phyloP scores from a whole-genome alignment of 2,888 invertebrate genomes.

The Germaria angustata region DNA sequence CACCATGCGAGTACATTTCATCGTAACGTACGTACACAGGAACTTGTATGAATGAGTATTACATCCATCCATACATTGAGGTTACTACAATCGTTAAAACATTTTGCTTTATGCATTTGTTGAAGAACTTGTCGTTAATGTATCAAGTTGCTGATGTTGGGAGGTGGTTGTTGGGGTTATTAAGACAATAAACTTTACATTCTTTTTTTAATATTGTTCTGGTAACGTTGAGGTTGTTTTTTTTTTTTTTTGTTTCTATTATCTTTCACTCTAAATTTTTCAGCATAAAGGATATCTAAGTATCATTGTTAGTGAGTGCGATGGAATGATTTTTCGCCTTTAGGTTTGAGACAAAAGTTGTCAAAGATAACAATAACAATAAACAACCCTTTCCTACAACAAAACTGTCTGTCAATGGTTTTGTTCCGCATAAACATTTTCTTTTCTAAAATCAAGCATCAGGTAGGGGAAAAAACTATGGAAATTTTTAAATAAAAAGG shows the following conservation, averaged over 20 bases:
- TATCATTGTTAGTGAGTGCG: not conserved
- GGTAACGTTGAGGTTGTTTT: not conserved
- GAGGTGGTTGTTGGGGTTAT: constrained; percentile 35
- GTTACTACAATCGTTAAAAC: too few relatives aligned
- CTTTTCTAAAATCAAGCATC: not conserved
- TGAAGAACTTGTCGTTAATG: constrained; percentile 12
- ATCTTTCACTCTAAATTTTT: too few relatives aligned
- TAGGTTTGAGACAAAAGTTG: constrained; percentile 25
- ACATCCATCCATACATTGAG: too few relatives aligned
- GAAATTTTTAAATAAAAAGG: not conserved
- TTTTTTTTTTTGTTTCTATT: too few relatives aligned
- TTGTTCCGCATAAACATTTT: not conserved
- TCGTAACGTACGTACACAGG: too few relatives aligned
- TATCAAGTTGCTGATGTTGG: too few relatives aligned
- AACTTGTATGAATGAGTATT: constrained; percentile 1
- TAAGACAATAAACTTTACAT: constrained; percentile 55
- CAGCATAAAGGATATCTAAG: too few relatives aligned
- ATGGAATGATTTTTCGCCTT: not conserved
- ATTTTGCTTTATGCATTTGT: not conserved
- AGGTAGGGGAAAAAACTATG: not conserved
- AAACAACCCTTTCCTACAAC: not conserved
- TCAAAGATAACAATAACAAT: constrained; percentile 15
- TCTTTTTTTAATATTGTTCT: not conserved
- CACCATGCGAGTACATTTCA: not conserved
- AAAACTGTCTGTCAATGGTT: constrained; percentile 50